Evolutionary conservation across 1,140 invertebrate genomes (phyloP).

Genomic region (Argopecten irradians): DNA sequence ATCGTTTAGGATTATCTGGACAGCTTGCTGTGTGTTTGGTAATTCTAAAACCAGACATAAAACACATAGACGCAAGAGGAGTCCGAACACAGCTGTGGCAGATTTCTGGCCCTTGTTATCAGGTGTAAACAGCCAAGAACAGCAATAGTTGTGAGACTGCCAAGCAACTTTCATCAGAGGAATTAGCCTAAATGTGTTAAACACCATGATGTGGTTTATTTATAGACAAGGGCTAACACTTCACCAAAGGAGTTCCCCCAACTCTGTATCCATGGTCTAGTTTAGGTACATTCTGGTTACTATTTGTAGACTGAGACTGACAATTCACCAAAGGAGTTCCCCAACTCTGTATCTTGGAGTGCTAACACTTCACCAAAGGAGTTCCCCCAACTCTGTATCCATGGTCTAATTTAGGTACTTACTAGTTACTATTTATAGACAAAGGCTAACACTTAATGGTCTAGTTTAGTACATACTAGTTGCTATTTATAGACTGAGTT

Average conservation of each 20-base stretch:
- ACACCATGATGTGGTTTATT: neutral
- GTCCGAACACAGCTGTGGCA: neutral
- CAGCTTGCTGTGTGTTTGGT: neutral
- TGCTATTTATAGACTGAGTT: too few species aligned
- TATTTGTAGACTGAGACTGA: neutral
- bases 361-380: neutral
- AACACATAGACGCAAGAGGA: conserved; percentile 3
- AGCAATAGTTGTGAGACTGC: neutral
- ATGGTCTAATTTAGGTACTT: neutral
- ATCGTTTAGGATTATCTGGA: conserved; percentile 1
- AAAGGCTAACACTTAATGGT: too few species aligned
- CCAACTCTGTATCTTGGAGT: neutral
- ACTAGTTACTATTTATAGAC: neutral
- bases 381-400: neutral
- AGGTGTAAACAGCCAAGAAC: neutral
- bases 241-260: neutral
- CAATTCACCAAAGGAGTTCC: neutral
- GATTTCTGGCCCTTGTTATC: neutral
- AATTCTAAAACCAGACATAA: conserved; percentile 1
- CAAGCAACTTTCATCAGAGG: conserved; percentile 16
- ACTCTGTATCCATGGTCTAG: neutral
- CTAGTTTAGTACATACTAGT: too few species aligned
- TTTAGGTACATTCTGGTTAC: neutral
- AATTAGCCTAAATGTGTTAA: conserved; percentile 16
- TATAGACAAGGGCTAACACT: conserved; percentile 14